A percentile compares a stretch with the other conserved stretches of the same genome.
Conservation (phyloP, 2,888 invertebrate genomes). For the Drosophila prolongata region DNA sequence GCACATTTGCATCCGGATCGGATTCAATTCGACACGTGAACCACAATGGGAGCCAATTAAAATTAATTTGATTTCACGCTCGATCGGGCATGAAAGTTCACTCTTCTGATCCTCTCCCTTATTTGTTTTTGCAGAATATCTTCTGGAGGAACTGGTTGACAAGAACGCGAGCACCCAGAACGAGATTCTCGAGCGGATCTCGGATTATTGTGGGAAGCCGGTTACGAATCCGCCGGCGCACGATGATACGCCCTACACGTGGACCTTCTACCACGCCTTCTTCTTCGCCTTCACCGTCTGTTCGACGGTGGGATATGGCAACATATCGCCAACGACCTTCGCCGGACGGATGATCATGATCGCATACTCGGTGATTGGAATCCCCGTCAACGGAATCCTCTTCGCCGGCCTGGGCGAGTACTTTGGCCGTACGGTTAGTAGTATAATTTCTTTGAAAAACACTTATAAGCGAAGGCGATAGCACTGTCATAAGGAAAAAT, state of each 20-base stretch:
- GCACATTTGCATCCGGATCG: constrained; percentile 64
- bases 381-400: constrained; percentile 86
- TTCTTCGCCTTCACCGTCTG: constrained; percentile 96
- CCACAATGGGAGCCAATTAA: constrained; percentile 50
- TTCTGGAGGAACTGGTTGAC: constrained; percentile 76
- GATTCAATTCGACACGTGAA: constrained; percentile 54
- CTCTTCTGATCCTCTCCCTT: neutral
- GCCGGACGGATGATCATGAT: constrained; percentile 94
- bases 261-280: constrained; percentile 96
- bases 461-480: too few species aligned
- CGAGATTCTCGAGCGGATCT: constrained; percentile 85
- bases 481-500: too few species aligned
- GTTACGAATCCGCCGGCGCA: constrained; percentile 88
- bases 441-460: too few species aligned
- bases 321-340: constrained; percentile 93
- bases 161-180: constrained; percentile 79
- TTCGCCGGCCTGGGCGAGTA: constrained; percentile 93
- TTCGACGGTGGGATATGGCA: constrained; percentile 96
- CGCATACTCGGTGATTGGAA: constrained; percentile 92
- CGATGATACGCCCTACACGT: constrained; percentile 88
- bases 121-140: constrained; percentile 68
- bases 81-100: constrained; percentile 18
- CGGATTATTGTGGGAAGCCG: constrained; percentile 90
- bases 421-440: constrained; percentile 90
- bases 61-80: constrained; percentile 63